Evolutionary conservation across 2,888 invertebrate genomes (phyloP), one percentile per base, ranked within the genome.

Genomic region (Coelogynopora nodosa): DNA sequence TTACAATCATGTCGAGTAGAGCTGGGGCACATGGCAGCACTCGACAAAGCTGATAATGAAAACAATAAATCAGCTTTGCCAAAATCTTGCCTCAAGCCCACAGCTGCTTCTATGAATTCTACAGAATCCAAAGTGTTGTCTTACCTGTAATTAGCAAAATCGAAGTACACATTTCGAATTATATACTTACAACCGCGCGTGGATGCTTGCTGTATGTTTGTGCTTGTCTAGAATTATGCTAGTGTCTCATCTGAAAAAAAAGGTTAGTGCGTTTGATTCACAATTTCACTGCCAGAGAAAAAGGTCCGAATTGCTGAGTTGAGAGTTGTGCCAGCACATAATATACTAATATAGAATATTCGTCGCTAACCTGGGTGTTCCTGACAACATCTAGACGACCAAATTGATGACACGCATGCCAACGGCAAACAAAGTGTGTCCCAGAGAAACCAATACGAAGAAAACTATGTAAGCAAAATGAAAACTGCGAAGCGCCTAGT

Each of bases 371-470:
- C 49, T 13, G 2, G 74, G 74, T 74, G 23, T 23, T 74, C 23
- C 74, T 74, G 74, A 74, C 74, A 74, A 74, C 74, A 74, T 74
- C 74, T 74, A 74, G 74, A 74, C 74, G 5, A 74, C 74, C 74
- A 5, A 74, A 74, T 26, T 74, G 74, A 74, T 74, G 74, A 74
- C 74, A 74, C 74, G 23, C 74, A 74, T 74, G 74, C 74, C 74
- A 74, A 74, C 74, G 74, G 74, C 23, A 74, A 74, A 74, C 74
- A 74, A 74, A 74, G 74, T 74, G 74, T 74, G 74, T 26, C 5
- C 23, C 74, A 74, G 74, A 5, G 23, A 23, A 74, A 49, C 10
- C 18, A 13, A 74, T 74, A 13, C 27, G 27, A 74, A 5, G 5
- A 26, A 74, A 74, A 5, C 27, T 26, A 26, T 74, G 74, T 74